Evolutionary conservation across 2,113 vertebrate genomes (phyloP).

Genomic region (Colossoma macropomum): DNA sequence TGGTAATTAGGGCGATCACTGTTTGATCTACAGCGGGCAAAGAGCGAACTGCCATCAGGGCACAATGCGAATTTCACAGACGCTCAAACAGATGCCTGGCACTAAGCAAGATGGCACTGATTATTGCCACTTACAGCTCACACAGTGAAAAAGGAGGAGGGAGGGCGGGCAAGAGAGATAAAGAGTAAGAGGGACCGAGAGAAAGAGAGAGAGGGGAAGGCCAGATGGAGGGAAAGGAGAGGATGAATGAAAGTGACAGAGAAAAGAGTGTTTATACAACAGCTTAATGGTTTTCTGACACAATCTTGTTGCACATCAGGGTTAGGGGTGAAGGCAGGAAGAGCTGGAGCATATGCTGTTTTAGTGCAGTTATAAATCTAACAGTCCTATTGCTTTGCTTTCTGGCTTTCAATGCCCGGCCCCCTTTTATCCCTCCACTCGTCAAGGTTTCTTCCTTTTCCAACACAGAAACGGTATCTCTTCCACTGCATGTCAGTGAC

Average conservation of each 20-base stretch:
- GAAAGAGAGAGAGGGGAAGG: not conserved
- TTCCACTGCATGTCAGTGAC: not conserved
- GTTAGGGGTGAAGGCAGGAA: constrained; percentile 15
- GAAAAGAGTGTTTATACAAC: constrained; percentile 39
- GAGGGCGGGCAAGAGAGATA: not conserved
- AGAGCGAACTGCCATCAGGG: constrained; percentile 29
- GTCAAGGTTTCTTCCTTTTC: not conserved
- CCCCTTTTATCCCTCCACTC: too few relatives aligned
- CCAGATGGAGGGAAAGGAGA: not conserved
- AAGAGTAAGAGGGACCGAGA: not conserved
- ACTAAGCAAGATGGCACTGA: constrained; percentile 30
- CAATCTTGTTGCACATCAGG: not conserved
- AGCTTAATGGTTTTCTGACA: constrained; percentile 28
- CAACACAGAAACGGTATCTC: not conserved
- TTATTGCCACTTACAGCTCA: constrained; percentile 30
- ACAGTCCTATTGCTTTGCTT: constrained; percentile 39
- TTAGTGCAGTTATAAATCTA: constrained; percentile 61
- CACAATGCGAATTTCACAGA: constrained; percentile 24
- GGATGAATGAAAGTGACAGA: constrained; percentile 30
- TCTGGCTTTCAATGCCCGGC: not conserved
- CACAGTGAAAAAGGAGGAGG: not conserved
- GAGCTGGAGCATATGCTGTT: constrained; percentile 23
- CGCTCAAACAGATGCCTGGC: constrained; percentile 32
- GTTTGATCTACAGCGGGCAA: constrained; percentile 15
- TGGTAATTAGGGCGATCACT: constrained; percentile 3